A percentile compares a stretch with the other conserved stretches of the same genome.
Conservation (phyloP, 2,888 invertebrate genomes). For the Spilosoma lubricipeda region DNA sequence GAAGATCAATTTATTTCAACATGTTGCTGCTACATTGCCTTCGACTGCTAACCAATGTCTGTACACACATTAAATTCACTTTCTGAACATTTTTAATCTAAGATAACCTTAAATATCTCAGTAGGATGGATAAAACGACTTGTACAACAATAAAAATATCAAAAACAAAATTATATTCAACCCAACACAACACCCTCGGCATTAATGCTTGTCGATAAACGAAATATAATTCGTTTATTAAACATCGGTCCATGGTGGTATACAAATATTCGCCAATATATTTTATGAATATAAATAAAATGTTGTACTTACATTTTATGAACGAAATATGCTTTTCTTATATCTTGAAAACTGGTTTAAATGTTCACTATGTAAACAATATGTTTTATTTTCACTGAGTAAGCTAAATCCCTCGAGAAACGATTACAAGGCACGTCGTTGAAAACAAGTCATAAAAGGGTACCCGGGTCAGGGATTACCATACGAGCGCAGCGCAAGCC, state of each 20-base stretch:
- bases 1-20: not conserved
- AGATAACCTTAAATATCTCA: not conserved
- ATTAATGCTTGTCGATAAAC: not conserved
- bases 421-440: conserved; percentile 30
- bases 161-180: not conserved
- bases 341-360: not conserved
- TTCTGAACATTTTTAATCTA: not conserved
- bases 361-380: not conserved
- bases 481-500: not conserved
- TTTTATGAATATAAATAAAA: not conserved
- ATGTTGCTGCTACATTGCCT: not conserved
- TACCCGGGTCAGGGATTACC: conserved; percentile 4
- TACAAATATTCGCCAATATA: not conserved
- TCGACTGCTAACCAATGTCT: not conserved
- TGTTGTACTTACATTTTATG: not conserved
- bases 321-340: not conserved
- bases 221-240: not conserved
- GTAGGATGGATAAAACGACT: not conserved
- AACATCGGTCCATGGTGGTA: too few relatives aligned
- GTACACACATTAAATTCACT: not conserved
- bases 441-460: conserved; percentile 17
- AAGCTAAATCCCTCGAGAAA: conserved; percentile 3
- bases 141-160: not conserved
- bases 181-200: not conserved
- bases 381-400: not conserved